Evolutionary conservation across 1,140 invertebrate genomes (phyloP).

Genomic region (Sarcophaga bullata): DNA sequence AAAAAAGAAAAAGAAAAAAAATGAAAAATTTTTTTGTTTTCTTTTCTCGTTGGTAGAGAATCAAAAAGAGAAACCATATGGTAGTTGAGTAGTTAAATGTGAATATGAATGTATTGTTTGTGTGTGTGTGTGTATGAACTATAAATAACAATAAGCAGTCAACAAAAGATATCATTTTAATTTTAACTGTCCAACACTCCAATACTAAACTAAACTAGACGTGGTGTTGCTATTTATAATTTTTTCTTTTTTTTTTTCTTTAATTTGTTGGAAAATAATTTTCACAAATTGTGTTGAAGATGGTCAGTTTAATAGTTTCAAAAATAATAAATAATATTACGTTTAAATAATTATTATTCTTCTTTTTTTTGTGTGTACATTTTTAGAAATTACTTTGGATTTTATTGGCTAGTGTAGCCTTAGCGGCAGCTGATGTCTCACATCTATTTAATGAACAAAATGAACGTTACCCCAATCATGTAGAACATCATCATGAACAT

Average conservation of each 20-base stretch:
- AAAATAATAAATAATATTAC: background rate
- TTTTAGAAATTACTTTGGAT: slow-evolving; percentile 56
- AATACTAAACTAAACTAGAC: background rate
- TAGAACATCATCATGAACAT: slow-evolving; percentile 40
- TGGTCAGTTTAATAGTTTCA: too few species aligned
- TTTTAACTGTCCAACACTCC: slow-evolving; percentile 48
- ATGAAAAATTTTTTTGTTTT: background rate
- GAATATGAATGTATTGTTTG: background rate
- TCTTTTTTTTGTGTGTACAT: slow-evolving; percentile 32
- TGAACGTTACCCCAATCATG: slow-evolving; percentile 37
- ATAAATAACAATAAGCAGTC: slow-evolving; percentile 63
- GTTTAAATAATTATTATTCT: background rate
- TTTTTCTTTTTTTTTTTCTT: too few species aligned
- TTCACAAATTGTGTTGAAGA: too few species aligned
- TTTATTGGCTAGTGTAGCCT: slow-evolving; percentile 49
- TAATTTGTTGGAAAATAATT: too few species aligned
- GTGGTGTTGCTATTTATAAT: too few species aligned
- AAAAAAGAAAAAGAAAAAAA: background rate
- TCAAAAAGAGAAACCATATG: slow-evolving; percentile 35
- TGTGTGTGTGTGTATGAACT: slow-evolving; percentile 37
- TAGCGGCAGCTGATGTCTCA: slow-evolving; percentile 58
- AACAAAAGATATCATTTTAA: slow-evolving; percentile 61
- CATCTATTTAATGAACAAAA: slow-evolving; percentile 53
- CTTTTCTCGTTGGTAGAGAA: background rate
- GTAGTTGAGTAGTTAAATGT: background rate